A percentile compares a stretch with the other conserved stretches of the same genome.
phyloP scores from a whole-genome alignment of 2,113 vertebrate genomes.

The Bombycilla garrulus region DNA sequence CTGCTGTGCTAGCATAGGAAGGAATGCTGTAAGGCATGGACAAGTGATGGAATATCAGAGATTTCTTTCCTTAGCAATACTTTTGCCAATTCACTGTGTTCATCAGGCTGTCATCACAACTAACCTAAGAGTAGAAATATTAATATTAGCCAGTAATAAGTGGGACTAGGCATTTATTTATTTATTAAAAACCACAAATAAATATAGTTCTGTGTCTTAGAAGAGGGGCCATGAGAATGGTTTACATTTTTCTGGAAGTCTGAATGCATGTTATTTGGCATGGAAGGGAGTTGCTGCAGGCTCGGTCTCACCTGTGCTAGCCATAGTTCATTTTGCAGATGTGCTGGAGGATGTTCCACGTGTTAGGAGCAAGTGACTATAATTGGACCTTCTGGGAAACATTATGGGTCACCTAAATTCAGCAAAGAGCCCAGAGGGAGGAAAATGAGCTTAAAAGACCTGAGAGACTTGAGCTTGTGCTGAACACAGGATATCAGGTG shows the following conservation, averaged over 20 bases:
- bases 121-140: neutral
- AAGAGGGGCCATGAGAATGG: neutral
- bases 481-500: slow-evolving; percentile 17
- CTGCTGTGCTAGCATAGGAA: neutral
- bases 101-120: neutral
- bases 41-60: neutral
- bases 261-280: neutral
- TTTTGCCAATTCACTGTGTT: neutral
- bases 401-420: slow-evolving; percentile 39
- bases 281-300: neutral
- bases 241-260: neutral
- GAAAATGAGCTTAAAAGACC: slow-evolving; percentile 14
- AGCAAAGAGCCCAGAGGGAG: slow-evolving; percentile 2
- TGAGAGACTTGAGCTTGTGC: neutral
- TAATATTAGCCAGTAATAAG: neutral
- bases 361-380: slow-evolving; percentile 16
- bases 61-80: neutral
- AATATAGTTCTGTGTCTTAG: neutral
- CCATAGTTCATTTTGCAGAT: slow-evolving; percentile 8
- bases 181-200: neutral
- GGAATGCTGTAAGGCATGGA: neutral
- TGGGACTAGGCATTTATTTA: neutral
- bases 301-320: slow-evolving; percentile 5
- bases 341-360: neutral
- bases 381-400: slow-evolving; percentile 46